Evolutionary conservation across 2,888 invertebrate species (phyloP), one percentile per base, ranked within the genome.

Genomic region (Neoascia interrupta): DNA sequence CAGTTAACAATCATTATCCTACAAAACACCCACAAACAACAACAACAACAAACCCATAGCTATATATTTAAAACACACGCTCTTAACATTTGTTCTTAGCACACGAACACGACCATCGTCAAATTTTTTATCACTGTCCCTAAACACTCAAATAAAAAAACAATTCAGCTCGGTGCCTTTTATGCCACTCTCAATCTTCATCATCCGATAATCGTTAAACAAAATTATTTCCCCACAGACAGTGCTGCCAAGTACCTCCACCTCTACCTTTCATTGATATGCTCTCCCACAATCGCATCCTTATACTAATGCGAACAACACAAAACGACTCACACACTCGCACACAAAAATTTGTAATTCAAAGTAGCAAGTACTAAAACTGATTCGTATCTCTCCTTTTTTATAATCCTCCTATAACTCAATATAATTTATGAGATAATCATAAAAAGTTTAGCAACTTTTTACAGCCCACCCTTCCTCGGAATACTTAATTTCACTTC

Each of bases 341-440:
- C 53, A 60, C 36, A 54, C 26, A 72, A 28, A 72, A 74, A 74
- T 70, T 70, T 76, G 75, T 70, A 76, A 76, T 76, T 70, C 63
- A 70, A 76, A 76, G 63, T 70, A 76, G 63, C 70, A 64, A 70
- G 56, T 54, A 70, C 75, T 76, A 70, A 58, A 76, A 64, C 63
- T 56, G 70, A 70, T 76, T 76, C 63, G 75, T 64, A 63, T 70
- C 69, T 53, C 64, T 58, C 18, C 39, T 53, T 58, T 58, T 56
- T 76, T 72, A 76, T 76, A 72, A 72, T 76, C 64, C 45, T 60
- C 64, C 63, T 72, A 72, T 76, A 72, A 64, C 58, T 72, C 64
- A 76, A 72, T 60, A 72, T 72, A 76, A 76, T 72, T 76, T 76
- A 76, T 58, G 72, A 72, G 72, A 76, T 72, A 72, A 72, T 76